A percentile compares a stretch with the other conserved stretches of the same genome.
Evolutionary conservation across 2,113 vertebrate species (phyloP).

Genomic region (Echinops telfairi): DNA sequence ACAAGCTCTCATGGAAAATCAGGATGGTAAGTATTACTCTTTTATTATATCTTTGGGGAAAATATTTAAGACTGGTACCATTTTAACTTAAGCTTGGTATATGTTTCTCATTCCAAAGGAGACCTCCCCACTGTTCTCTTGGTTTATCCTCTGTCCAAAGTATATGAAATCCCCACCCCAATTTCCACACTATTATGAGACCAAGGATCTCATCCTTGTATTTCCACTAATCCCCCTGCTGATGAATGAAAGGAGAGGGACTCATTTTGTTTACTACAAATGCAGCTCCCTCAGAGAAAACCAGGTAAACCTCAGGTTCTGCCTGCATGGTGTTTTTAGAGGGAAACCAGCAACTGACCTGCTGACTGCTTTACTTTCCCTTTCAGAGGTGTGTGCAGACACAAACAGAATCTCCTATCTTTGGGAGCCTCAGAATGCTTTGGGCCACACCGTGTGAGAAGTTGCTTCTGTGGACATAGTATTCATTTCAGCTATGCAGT

Average conservation of each 20-base stretch:
- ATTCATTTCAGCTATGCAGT: constrained; percentile 73
- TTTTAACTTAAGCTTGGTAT: background rate
- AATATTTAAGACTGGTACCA: background rate
- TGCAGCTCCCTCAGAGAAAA: too few species aligned
- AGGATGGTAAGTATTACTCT: background rate
- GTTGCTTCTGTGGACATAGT: constrained; percentile 48
- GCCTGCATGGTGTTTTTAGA: fast-evolving
- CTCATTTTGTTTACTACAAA: background rate
- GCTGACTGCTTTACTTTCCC: background rate
- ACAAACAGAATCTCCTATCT: background rate
- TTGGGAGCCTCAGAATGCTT: background rate
- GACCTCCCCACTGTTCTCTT: background rate
- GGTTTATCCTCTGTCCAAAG: background rate
- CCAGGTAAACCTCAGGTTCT: too few species aligned
- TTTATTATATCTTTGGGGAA: background rate
- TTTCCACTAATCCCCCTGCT: background rate
- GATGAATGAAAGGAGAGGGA: background rate
- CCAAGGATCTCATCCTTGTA: background rate
- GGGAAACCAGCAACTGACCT: background rate
- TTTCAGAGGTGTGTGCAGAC: background rate
- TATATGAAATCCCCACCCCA: background rate
- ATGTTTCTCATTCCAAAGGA: background rate
- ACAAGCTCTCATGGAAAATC: background rate
- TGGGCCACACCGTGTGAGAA: constrained; percentile 41
- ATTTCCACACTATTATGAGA: background rate